Evolutionary conservation across 2,888 invertebrate genomes (phyloP).

Genomic region (Clostera curtula): DNA sequence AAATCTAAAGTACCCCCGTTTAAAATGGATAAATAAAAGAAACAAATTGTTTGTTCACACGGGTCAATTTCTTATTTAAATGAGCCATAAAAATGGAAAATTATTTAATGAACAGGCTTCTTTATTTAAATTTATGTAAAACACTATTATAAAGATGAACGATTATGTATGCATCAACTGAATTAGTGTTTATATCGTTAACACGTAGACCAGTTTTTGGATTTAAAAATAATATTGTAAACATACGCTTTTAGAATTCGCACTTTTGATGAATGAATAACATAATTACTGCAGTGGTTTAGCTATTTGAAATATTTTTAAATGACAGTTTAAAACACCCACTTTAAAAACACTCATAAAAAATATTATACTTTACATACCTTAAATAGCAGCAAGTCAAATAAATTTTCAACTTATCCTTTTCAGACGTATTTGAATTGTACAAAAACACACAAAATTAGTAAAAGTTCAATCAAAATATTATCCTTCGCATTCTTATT

Average conservation of each 20-base stretch:
- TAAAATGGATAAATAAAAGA: no score
- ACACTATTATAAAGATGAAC: constrained; percentile 22
- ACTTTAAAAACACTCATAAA: no score
- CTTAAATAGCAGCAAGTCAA: constrained; percentile 27
- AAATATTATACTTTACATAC: constrained; percentile 23
- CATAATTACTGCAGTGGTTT: no score
- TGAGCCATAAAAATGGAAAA: constrained; percentile 14
- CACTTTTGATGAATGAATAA: no score
- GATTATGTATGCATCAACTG: constrained; percentile 24
- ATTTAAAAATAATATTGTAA: no score
- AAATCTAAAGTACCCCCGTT: no score
- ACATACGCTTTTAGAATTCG: no score
- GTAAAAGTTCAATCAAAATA: constrained; percentile 28
- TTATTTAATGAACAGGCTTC: constrained; percentile 8
- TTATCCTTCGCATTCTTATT: constrained; percentile 30
- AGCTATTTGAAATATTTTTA: no score
- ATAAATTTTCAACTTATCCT: constrained; percentile 25
- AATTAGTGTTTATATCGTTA: constrained; percentile 19
- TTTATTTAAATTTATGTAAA: constrained; percentile 36
- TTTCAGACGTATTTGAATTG: constrained; percentile 23
- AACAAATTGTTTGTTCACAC: no score
- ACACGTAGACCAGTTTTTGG: no score
- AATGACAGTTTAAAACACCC: no score
- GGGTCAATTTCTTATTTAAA: constrained; percentile 10
- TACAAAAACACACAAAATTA: constrained; percentile 21